A percentile compares a stretch with the other conserved stretches of the same genome.
These are phyloP conservation scores for Oscheius sp. DNA, from an alignment of 2,888 invertebrate genomes.

Conservation along the genomic window DNA sequence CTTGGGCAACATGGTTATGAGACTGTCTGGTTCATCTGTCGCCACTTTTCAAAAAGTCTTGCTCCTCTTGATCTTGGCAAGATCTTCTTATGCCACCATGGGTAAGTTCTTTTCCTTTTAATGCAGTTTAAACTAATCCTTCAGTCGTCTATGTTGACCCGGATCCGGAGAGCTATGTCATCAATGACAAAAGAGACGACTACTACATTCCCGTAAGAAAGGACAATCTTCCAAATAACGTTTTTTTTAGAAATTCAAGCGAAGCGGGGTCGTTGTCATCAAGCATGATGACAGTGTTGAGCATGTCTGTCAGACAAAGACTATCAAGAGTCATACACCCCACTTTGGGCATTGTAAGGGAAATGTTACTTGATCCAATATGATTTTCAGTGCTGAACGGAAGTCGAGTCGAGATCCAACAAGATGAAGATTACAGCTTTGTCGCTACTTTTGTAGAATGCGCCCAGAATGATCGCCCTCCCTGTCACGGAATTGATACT, in stretches of 20 bases:
- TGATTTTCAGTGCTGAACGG: slow-evolving; percentile 60
- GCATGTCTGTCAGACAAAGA: slow-evolving; percentile 57
- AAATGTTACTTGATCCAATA: background rate
- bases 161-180: slow-evolving; percentile 19
- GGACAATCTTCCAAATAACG: background rate
- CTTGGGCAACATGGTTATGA: slow-evolving; percentile 11
- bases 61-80: background rate
- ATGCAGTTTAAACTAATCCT: background rate
- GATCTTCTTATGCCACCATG: background rate
- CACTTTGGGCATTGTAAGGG: slow-evolving; percentile 57
- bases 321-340: slow-evolving; percentile 54
- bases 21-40: background rate
- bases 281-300: slow-evolving; percentile 31
- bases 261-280: background rate
- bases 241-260: slow-evolving; percentile 8
- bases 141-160: slow-evolving; percentile 21
- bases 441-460: slow-evolving; percentile 65
- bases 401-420: slow-evolving; percentile 64
- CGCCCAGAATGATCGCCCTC: slow-evolving; percentile 38
- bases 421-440: slow-evolving; percentile 56
- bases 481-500: slow-evolving; percentile 39
- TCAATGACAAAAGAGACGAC: slow-evolving; percentile 3
- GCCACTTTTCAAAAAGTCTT: background rate
- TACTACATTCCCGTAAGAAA: slow-evolving; percentile 13
- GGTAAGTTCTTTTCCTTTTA: background rate